Conservation (phyloP, 2,888 invertebrate genomes). For the Agonopterix arenella region DNA sequence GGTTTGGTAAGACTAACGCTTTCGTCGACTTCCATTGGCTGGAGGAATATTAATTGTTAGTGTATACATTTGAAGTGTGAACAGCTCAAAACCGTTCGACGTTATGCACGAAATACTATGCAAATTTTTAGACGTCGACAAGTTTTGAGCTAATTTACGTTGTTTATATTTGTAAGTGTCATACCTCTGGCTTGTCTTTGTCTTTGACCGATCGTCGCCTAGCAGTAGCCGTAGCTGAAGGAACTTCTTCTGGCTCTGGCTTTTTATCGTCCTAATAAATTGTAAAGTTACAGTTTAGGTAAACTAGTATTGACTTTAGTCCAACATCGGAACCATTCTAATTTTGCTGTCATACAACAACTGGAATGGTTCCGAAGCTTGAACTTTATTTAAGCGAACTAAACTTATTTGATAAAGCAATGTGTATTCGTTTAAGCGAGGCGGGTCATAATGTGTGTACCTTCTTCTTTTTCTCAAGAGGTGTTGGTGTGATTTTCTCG, state of each 20-base stretch:
- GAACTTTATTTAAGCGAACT: background rate
- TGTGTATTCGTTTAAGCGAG: constrained; percentile 8
- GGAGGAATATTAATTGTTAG: constrained; percentile 16
- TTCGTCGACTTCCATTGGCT: constrained; percentile 72
- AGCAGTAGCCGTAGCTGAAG: constrained; percentile 54
- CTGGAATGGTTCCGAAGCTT: background rate
- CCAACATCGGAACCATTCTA: background rate
- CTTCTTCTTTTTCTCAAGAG: constrained; percentile 70
- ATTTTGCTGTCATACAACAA: background rate
- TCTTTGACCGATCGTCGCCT: constrained; percentile 63
- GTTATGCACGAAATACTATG: too few relatives aligned
- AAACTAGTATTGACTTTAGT: background rate
- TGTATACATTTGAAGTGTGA: background rate
- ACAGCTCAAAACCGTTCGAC: too few relatives aligned
- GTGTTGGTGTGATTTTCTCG: constrained; percentile 76
- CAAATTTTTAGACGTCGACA: too few relatives aligned
- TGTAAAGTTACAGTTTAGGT: constrained; percentile 1
- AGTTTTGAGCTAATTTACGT: too few relatives aligned
- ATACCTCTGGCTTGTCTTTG: constrained; percentile 64
- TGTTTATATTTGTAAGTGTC: constrained; percentile 1
- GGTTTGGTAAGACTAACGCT: constrained; percentile 58
- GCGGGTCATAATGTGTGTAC: constrained; percentile 36
- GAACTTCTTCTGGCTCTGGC: constrained; percentile 38
- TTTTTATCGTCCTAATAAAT: constrained; percentile 26
- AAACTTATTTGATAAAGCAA: constrained; percentile 9